A percentile compares a stretch with the other conserved stretches of the same genome.
phyloP scores from a whole-genome alignment of 2,888 invertebrate genomes.

The Ennomos quercinarius region DNA sequence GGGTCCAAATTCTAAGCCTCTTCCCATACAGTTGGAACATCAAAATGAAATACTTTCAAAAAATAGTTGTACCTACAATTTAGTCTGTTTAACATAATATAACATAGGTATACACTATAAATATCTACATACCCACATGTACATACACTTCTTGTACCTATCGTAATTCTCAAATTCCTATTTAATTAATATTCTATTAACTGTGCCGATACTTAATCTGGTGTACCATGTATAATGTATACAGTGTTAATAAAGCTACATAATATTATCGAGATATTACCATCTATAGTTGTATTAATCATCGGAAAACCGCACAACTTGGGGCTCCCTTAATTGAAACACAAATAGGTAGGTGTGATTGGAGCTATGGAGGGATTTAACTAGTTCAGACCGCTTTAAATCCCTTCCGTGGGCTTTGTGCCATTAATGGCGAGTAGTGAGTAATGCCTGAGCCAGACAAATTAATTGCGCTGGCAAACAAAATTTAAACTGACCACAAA shows the following conservation, averaged over 20 bases:
- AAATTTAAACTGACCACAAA: too few relatives aligned
- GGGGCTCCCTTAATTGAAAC: constrained; percentile 74
- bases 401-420: constrained; percentile 44
- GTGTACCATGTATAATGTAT: constrained; percentile 10
- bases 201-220: constrained; percentile 22
- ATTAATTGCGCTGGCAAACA: too few relatives aligned
- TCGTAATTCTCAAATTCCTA: constrained; percentile 23
- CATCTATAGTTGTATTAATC: constrained; percentile 57
- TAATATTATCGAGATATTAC: constrained; percentile 26
- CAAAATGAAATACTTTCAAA: too few relatives aligned
- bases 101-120: too few relatives aligned
- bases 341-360: constrained; percentile 78
- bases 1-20: too few relatives aligned
- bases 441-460: background rate
- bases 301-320: constrained; percentile 66
- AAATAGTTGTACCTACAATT: too few relatives aligned
- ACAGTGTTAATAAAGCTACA: constrained; percentile 24
- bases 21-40: too few relatives aligned
- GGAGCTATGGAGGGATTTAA: constrained; percentile 68
- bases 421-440: background rate
- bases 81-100: too few relatives aligned
- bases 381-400: constrained; percentile 60
- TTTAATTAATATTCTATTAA: constrained; percentile 32
- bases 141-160: constrained; percentile 2
- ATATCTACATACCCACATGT: too few relatives aligned